Percentiles rank a stretch among this genome's conserved stretches.
Conservation (phyloP, 2,888 invertebrate genomes). For the Tachina grossa region DNA sequence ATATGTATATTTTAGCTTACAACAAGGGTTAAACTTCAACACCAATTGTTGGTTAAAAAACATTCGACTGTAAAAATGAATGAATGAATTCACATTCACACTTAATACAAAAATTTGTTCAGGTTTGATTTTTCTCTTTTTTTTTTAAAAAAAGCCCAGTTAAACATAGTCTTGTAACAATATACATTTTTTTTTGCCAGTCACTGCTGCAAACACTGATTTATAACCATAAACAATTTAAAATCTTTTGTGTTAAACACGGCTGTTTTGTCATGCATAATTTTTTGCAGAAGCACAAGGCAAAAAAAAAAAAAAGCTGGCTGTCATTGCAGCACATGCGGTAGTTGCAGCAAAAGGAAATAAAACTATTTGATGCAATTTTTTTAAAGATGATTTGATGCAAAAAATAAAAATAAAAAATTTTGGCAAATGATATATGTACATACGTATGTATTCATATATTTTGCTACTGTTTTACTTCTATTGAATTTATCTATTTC, state of each 20-base stretch:
- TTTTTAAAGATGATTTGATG: background rate
- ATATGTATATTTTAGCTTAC: conserved; percentile 21
- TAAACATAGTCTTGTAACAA: conserved; percentile 26
- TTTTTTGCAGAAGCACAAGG: conserved; percentile 38
- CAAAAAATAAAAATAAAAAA: conserved; percentile 6
- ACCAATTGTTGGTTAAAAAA: conserved; percentile 61
- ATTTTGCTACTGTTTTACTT: background rate
- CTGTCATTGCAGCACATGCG: conserved; percentile 16
- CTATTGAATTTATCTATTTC: background rate
- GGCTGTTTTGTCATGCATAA: conserved; percentile 67
- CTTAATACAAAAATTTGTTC: conserved; percentile 55
- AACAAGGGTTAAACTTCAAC: conserved; percentile 69
- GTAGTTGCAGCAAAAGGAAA: conserved; percentile 38
- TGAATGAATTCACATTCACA: conserved; percentile 57
- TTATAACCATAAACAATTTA: conserved; percentile 71
- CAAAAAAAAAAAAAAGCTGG: background rate
- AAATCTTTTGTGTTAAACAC: conserved; percentile 67
- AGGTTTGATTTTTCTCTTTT: conserved; percentile 25
- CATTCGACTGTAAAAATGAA: conserved; percentile 45
- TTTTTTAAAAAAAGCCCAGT: background rate
- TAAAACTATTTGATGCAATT: conserved; percentile 20
- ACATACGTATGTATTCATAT: background rate
- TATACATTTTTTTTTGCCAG: conserved; percentile 54
- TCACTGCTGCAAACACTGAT: conserved; percentile 65
- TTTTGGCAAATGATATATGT: conserved; percentile 1